A percentile compares a stretch with the other conserved stretches of the same genome.
Conservation (phyloP, 2,113 vertebrate species). For the Urocitellus parryii region DNA sequence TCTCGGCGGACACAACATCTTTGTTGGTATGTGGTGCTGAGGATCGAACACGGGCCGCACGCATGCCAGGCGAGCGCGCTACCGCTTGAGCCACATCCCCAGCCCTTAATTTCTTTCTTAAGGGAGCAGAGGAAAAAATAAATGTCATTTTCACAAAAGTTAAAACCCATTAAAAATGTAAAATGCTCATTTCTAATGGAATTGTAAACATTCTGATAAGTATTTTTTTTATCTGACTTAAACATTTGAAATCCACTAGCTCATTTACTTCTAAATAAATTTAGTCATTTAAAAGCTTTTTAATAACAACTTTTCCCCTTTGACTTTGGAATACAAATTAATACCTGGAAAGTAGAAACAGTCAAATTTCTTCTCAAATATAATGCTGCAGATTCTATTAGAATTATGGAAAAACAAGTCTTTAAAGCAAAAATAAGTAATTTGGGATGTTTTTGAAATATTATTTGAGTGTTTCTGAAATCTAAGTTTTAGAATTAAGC, state of each 20-base stretch:
- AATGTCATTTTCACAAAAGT: constrained; percentile 30
- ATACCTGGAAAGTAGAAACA: neutral
- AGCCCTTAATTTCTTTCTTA: constrained; percentile 27
- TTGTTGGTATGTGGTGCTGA: too few species aligned
- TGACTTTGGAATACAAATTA: neutral
- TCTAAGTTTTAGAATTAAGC: constrained; percentile 27
- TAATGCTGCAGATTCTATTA: neutral
- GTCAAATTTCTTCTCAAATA: constrained; percentile 22
- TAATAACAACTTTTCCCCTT: neutral
- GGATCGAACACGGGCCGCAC: too few species aligned
- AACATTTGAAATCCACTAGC: neutral
- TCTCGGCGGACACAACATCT: too few species aligned
- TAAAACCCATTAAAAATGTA: neutral
- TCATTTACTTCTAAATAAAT: constrained; percentile 52
- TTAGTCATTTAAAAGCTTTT: neutral
- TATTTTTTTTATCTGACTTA: neutral
- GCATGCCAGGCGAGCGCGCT: too few species aligned
- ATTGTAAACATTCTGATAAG: neutral
- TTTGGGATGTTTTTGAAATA: neutral
- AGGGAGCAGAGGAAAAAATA: neutral
- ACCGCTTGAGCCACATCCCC: too few species aligned
- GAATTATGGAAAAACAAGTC: constrained; percentile 11
- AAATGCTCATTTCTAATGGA: constrained; percentile 11
- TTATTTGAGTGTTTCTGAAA: constrained; percentile 50
- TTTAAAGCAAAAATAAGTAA: neutral